These are phyloP conservation scores for Microcaecilia unicolor DNA, from an alignment of 2,797 vertebrate genomes.

Conservation along the genomic window DNA sequence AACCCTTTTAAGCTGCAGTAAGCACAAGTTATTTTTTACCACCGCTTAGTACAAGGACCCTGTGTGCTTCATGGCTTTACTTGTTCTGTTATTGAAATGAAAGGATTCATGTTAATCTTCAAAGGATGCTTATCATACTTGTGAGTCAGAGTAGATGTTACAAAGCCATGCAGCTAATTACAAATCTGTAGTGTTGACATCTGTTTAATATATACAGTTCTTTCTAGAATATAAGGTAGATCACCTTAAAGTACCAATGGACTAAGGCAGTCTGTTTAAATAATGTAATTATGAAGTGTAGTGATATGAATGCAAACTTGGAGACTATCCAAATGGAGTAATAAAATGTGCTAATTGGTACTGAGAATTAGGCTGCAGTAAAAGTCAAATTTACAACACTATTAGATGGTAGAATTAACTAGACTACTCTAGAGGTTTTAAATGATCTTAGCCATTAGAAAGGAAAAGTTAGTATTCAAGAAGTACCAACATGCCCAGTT, in stretches of 20 bases:
- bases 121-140: slow-evolving; percentile 7
- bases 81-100: slow-evolving; percentile 20
- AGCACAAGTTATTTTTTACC: too few species aligned
- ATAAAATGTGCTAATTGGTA: slow-evolving; percentile 49
- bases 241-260: slow-evolving; percentile 22
- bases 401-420: slow-evolving; percentile 36
- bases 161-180: slow-evolving; percentile 30
- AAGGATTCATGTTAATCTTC: slow-evolving; percentile 3
- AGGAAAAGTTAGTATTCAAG: slow-evolving; percentile 17
- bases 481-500: neutral
- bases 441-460: slow-evolving; percentile 15
- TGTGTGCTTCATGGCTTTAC: too few species aligned
- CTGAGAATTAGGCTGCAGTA: slow-evolving; percentile 32
- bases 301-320: slow-evolving; percentile 29
- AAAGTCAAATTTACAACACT: slow-evolving; percentile 35
- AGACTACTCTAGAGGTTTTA: slow-evolving; percentile 27
- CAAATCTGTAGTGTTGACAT: slow-evolving; percentile 30
- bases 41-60: too few species aligned
- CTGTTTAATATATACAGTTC: slow-evolving; percentile 34
- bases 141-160: slow-evolving; percentile 22
- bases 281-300: slow-evolving; percentile 41
- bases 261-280: slow-evolving; percentile 35
- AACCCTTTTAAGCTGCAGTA: too few species aligned
- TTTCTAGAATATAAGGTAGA: slow-evolving; percentile 23
- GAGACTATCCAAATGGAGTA: slow-evolving; percentile 41